Evolutionary conservation across 2,888 invertebrate species (phyloP), one percentile per base, ranked within the genome.

Genomic region (Drosophila setosimentum): DNA sequence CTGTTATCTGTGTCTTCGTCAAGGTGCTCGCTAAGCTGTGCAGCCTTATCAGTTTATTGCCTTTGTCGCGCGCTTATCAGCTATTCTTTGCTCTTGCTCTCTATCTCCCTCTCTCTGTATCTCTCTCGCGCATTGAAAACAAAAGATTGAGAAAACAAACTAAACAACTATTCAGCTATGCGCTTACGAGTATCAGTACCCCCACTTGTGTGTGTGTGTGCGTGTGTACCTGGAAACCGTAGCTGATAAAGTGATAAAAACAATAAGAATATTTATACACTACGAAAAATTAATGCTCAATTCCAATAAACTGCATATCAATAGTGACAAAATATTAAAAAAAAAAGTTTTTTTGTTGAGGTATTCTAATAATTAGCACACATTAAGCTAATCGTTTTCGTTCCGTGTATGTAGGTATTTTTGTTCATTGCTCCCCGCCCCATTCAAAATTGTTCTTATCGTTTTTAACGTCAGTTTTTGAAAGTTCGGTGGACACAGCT

Each of bases 71-170:
- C 54, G 59, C 72, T 88, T 88, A 90, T 88, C 85, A 82, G 61
- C 40, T 40, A 48, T 59, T 29, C 57, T 37, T 32, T 42, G 40
- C 49, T 51, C 27, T 35, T 53, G 55, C 62, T 48, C 50, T 67
- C 64, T 54, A 57, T 29, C 51, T 42, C 21, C 11, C 21, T 21
- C 42, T 42, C 21, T 21, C 73, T 18, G 24, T 61, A 27, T 21
- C 54, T 45, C 42, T 21, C 54, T 73, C 73, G 29, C 54, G 54
- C 70, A 83, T 70, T 57, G 37, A 61, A 76, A 87, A 88, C 86
- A 86, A 90, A 87, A 81, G 86, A 87, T 87, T 87, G 89, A 87
- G 86, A 89, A 88, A 86, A 86, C 86, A 87, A 87, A 87, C 86
- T 87, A 66, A 58, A 71, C 69, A 78, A 68, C 51, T 73, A 57